Base-by-base conservation (phyloP, 2,888 invertebrate species). In the Micoletzkya japonica region DNA sequence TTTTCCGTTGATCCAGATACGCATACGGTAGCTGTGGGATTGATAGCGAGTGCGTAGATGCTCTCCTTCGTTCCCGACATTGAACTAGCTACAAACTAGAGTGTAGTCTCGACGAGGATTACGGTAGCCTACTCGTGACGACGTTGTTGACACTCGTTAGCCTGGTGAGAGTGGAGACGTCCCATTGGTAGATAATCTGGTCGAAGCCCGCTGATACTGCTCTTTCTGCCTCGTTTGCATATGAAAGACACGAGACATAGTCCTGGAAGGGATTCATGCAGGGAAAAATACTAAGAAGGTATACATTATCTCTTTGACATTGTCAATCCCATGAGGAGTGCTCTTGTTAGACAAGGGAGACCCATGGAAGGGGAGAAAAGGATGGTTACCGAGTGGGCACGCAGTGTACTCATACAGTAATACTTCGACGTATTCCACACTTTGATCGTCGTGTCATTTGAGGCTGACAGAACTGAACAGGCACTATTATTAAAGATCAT, bases 401-500 rank as follows among this genome's bases (percentile, higher is more conserved):
- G 89, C 77, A 98, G 88, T 2, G 97, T 98, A 0, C 96, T 97
- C 95, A 98, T 95, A 86, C 97, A 98, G 86, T 95, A 96, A 10
- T 97, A 96, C 89, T 96, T 97, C 79, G 95, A 94, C 24, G 97
- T 95, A 88, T 97, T 98, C 98, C 98, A 98, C 73, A 98, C 95
- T 88, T 98, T 98, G 0, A 98, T 96, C 56, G 98, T 98, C 28
- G 97, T 96, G 87, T 99, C 98, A 75, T 95, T 95, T 85, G 97
- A 97, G 4, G 97, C 97, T 74, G 97, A 97, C 86, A 99, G 97
- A 81, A 98, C 93, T 93, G 86, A 30, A 89, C 28, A 2, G 2
- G 28, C 34, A 37, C 17, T 28, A 30, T 44, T 20, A 44, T 44
- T 54, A 20, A 44, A 44, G 44, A 14, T 44, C 10, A 44, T 44